These are phyloP conservation scores for Sceliomorpha sp. DNA, from an alignment of 2,888 invertebrate species.

Conservation along the genomic window DNA sequence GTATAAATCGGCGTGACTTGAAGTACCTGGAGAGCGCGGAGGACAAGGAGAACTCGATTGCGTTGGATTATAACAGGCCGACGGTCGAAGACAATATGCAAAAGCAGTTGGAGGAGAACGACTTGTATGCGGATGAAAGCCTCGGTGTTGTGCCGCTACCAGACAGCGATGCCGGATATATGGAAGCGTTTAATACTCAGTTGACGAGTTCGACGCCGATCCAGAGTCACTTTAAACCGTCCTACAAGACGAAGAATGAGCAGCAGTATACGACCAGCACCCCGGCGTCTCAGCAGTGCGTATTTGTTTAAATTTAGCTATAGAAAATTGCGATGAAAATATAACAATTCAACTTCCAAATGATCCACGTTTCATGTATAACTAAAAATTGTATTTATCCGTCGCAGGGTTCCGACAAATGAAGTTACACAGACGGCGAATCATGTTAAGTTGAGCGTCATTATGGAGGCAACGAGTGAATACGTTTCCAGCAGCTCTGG, in stretches of 20 bases:
- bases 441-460: slow-evolving; percentile 82
- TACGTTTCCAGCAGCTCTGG: slow-evolving; percentile 81
- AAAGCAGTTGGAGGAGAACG: slow-evolving; percentile 65
- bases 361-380: too few species aligned
- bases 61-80: slow-evolving; percentile 70
- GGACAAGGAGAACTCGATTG: slow-evolving; percentile 75
- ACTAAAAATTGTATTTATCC: too few species aligned
- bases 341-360: too few species aligned
- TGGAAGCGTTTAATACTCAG: slow-evolving; percentile 71
- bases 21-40: slow-evolving; percentile 76
- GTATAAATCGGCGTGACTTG: slow-evolving; percentile 75
- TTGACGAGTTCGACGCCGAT: slow-evolving; percentile 76
- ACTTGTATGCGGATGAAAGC: slow-evolving; percentile 73
- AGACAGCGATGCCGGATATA: slow-evolving; percentile 72
- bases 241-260: slow-evolving; percentile 64
- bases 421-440: slow-evolving; percentile 56
- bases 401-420: slow-evolving; percentile 57
- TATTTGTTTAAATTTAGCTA: too few species aligned
- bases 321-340: too few species aligned
- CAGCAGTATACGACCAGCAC: slow-evolving; percentile 61
- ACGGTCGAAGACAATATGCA: slow-evolving; percentile 62
- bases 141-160: slow-evolving; percentile 71
- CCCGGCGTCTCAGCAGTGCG: slow-evolving; percentile 60
- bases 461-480: slow-evolving; percentile 85
- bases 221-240: slow-evolving; percentile 69